Evolutionary conservation across 2,113 vertebrate species (phyloP).

Genomic region (Cygnus atratus): DNA sequence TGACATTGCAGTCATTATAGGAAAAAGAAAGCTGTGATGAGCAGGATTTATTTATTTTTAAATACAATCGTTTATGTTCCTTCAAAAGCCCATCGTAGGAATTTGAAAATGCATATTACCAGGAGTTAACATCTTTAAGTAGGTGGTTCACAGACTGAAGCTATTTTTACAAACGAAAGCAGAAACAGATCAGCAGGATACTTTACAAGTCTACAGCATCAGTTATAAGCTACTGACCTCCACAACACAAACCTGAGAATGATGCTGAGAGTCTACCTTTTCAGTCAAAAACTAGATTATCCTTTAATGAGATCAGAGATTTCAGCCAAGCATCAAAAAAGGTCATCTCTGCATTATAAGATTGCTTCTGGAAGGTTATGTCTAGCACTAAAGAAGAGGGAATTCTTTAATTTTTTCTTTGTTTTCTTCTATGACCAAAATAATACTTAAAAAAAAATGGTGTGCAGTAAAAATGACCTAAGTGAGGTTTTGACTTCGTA

Average conservation of each 20-base stretch:
- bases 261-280: slow-evolving; percentile 29
- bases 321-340: slow-evolving; percentile 33
- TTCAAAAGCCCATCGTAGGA: slow-evolving; percentile 1
- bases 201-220: background rate
- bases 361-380: slow-evolving; percentile 18
- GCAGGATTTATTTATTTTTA: background rate
- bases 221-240: slow-evolving; percentile 43
- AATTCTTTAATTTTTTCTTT: background rate
- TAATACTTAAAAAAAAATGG: background rate
- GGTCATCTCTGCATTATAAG: slow-evolving; percentile 26
- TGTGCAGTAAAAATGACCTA: background rate
- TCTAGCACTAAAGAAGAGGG: background rate
- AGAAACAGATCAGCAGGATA: slow-evolving; percentile 13
- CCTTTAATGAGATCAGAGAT: slow-evolving; percentile 37
- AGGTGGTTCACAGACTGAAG: slow-evolving; percentile 28
- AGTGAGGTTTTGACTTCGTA: slow-evolving; percentile 9
- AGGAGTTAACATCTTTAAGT: slow-evolving; percentile 45
- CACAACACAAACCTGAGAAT: background rate
- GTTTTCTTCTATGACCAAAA: background rate
- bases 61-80: slow-evolving; percentile 12
- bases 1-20: slow-evolving; percentile 1
- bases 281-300: slow-evolving; percentile 58
- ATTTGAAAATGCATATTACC: slow-evolving; percentile 30
- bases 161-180: slow-evolving; percentile 65
- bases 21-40: background rate